Percentiles rank a stretch among this genome's conserved stretches.
Conservation (phyloP, 2,797 vertebrate species). For the Adelosebastes latens region DNA sequence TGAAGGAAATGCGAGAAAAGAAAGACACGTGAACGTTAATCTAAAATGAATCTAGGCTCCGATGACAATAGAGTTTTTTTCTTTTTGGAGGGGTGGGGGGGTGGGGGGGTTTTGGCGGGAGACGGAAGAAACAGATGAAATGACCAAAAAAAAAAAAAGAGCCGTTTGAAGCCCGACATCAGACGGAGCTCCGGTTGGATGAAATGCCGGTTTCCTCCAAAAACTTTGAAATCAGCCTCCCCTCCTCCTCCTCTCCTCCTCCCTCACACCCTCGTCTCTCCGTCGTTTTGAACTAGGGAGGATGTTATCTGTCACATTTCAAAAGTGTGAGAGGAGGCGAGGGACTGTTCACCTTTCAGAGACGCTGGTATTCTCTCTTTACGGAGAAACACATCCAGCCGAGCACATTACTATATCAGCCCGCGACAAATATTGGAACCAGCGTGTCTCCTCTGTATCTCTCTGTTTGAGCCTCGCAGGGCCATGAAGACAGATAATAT, state of each 20-base stretch:
- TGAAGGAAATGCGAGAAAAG: constrained; percentile 92
- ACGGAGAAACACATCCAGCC: constrained; percentile 72
- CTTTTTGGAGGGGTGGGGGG: constrained; percentile 43
- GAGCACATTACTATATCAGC: constrained; percentile 77
- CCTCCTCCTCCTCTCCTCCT: neutral
- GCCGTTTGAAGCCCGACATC: constrained; percentile 83
- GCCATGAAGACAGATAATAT: constrained; percentile 55
- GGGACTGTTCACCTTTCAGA: constrained; percentile 81
- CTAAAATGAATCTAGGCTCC: constrained; percentile 89
- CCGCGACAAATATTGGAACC: constrained; percentile 68
- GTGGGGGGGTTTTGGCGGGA: constrained; percentile 51
- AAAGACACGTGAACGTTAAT: constrained; percentile 86
- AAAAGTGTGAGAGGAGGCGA: constrained; percentile 76
- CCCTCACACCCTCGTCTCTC: constrained; percentile 36
- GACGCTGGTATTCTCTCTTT: constrained; percentile 72
- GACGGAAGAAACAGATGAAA: constrained; percentile 78
- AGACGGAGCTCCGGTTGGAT: constrained; percentile 74
- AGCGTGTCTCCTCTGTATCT: constrained; percentile 70
- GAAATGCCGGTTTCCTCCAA: constrained; percentile 78
- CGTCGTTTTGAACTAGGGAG: constrained; percentile 73
- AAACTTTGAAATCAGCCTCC: constrained; percentile 81
- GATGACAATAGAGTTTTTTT: constrained; percentile 77
- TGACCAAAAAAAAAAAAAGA: constrained; percentile 66
- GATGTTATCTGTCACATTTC: constrained; percentile 82
- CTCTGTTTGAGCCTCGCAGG: constrained; percentile 59